phyloP scores from a whole-genome alignment of 1,140 invertebrate genomes.

The Aphaenogaster ashmeadi region DNA sequence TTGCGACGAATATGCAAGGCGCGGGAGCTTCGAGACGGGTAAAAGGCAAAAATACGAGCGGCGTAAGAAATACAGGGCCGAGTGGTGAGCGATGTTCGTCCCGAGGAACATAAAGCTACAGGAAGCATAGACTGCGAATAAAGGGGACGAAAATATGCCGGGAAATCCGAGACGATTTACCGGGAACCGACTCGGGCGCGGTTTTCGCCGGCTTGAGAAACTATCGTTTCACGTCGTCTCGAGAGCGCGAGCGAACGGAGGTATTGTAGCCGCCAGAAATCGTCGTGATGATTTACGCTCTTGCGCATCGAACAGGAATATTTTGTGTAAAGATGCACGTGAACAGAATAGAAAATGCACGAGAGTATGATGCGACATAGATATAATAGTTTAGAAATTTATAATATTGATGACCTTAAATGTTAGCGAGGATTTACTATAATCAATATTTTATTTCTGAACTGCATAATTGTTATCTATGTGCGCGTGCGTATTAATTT shows the following conservation, averaged over 20 bases:
- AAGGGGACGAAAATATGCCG: constrained; percentile 48
- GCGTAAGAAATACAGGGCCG: constrained; percentile 49
- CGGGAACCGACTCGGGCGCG: constrained; percentile 41
- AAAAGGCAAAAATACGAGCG: constrained; percentile 61
- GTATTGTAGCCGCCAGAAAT: constrained; percentile 43
- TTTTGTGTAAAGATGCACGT: background rate
- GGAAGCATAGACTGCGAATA: constrained; percentile 59
- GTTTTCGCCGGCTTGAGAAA: constrained; percentile 56
- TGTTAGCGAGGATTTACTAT: background rate
- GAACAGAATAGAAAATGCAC: background rate
- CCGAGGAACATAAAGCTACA: constrained; percentile 56
- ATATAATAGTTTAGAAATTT: constrained; percentile 7
- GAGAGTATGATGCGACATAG: background rate
- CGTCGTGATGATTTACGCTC: constrained; percentile 56
- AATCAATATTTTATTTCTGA: constrained; percentile 1
- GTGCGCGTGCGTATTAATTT: background rate
- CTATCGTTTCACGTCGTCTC: constrained; percentile 44
- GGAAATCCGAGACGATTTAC: constrained; percentile 64
- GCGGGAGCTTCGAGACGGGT: constrained; percentile 28
- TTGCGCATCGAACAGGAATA: constrained; percentile 31
- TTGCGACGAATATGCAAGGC: constrained; percentile 52
- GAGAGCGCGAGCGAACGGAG: constrained; percentile 24
- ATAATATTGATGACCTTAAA: background rate
- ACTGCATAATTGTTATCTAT: background rate
- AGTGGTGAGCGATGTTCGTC: constrained; percentile 62